These are phyloP conservation scores for Menura novaehollandiae DNA, from an alignment of 2,113 vertebrate species.

Conservation along the genomic window DNA sequence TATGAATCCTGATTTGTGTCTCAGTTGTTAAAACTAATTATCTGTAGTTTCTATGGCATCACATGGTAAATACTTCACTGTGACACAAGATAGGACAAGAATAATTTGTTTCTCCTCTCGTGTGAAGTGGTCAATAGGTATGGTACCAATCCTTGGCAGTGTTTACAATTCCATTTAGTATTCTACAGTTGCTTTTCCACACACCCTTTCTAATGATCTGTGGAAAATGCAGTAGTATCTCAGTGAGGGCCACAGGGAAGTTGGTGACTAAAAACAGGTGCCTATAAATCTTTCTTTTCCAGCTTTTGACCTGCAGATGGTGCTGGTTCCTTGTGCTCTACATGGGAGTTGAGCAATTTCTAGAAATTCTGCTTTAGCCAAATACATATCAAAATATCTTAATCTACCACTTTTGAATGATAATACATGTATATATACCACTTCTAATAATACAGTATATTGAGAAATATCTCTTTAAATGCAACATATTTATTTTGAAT, in stretches of 20 bases:
- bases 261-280: neutral
- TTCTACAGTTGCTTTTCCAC: neutral
- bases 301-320: conserved; percentile 11
- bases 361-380: neutral
- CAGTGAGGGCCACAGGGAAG: neutral
- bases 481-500: neutral
- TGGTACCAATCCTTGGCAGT: neutral
- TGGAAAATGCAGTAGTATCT: neutral
- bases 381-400: neutral
- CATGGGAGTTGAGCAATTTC: neutral
- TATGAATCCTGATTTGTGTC: neutral
- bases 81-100: neutral
- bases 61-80: neutral
- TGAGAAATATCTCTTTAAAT: neutral
- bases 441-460: neutral
- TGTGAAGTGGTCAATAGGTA: neutral
- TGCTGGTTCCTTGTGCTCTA: neutral
- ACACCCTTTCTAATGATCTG: neutral
- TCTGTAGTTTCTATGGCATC: neutral
- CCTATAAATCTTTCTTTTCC: neutral
- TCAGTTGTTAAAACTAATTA: neutral
- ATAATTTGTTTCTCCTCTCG: neutral
- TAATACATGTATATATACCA: neutral
- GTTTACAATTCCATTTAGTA: neutral
- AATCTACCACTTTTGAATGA: neutral